Conservation (phyloP, 2,888 invertebrate genomes). For the Lasioglossum pauxillum region DNA sequence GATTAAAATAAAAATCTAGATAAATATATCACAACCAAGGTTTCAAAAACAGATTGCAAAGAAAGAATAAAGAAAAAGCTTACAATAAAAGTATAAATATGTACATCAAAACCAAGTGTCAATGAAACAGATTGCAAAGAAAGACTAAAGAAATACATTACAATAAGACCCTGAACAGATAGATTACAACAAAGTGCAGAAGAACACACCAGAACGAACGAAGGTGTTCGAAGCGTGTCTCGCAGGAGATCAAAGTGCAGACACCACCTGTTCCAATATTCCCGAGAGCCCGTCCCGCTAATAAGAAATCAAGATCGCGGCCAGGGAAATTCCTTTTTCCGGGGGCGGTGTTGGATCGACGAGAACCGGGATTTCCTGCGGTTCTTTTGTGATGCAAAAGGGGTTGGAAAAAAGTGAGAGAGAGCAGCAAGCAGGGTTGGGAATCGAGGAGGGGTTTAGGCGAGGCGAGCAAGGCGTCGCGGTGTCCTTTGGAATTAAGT, state of each 20-base stretch:
- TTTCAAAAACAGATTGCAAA: too few relatives aligned
- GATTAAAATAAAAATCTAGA: too few relatives aligned
- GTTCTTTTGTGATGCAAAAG: conserved; percentile 82
- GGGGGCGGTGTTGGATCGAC: conserved; percentile 53
- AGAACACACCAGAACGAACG: background rate
- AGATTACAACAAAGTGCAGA: background rate
- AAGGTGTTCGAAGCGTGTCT: background rate
- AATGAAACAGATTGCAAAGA: background rate
- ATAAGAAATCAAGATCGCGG: conserved; percentile 55
- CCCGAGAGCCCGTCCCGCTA: conserved; percentile 18
- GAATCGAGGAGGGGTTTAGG: conserved; percentile 39
- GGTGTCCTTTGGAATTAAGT: conserved; percentile 80
- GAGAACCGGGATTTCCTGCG: conserved; percentile 79
- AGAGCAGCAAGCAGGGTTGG: background rate
- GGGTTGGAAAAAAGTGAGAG: conserved; percentile 32
- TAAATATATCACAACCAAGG: too few relatives aligned
- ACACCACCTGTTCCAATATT: background rate
- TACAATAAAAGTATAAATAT: too few relatives aligned
- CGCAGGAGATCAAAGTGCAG: background rate
- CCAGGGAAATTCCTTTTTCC: conserved; percentile 37
- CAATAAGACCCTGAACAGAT: background rate
- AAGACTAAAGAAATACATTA: background rate
- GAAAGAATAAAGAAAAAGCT: too few relatives aligned
- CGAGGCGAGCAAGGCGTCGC: conserved; percentile 60
- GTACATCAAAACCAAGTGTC: too few relatives aligned